Evolutionary conservation across 2,113 vertebrate genomes (phyloP).

Genomic region (Lasiurus borealis): DNA sequence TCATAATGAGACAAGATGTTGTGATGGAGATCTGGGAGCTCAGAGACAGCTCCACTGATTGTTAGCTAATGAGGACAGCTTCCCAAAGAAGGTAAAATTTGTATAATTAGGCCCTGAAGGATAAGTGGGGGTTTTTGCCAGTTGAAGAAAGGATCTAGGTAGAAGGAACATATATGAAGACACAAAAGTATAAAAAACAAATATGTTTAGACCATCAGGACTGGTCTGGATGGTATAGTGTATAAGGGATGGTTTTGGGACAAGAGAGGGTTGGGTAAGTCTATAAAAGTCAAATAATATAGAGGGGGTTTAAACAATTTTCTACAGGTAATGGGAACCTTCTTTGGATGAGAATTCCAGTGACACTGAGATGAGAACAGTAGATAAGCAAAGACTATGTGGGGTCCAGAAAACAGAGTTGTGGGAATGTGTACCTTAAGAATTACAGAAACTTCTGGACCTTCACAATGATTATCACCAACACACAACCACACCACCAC

Average conservation of each 20-base stretch:
- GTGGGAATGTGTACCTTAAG: background rate
- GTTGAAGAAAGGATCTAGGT: background rate
- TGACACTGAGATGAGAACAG: background rate
- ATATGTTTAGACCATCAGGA: background rate
- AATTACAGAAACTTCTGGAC: background rate
- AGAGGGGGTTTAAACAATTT: background rate
- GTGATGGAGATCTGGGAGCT: background rate
- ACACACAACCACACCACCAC: background rate
- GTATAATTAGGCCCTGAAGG: background rate
- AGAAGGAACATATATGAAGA: background rate
- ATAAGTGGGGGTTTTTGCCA: background rate
- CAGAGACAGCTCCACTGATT: background rate
- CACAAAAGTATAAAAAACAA: background rate
- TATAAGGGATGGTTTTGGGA: background rate
- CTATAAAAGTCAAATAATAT: background rate
- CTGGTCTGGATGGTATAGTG: background rate
- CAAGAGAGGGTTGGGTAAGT: background rate
- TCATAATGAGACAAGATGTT: background rate
- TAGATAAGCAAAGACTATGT: background rate
- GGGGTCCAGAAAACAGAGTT: background rate
- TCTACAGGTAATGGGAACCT: background rate
- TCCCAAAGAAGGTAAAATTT: slow-evolving; percentile 25
- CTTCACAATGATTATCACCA: background rate
- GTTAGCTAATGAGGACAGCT: background rate
- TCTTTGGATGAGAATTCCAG: background rate